Evolutionary conservation across 2,113 vertebrate genomes (phyloP), one percentile per base, ranked within the genome.

Genomic region (Corythornis vintsioides): DNA sequence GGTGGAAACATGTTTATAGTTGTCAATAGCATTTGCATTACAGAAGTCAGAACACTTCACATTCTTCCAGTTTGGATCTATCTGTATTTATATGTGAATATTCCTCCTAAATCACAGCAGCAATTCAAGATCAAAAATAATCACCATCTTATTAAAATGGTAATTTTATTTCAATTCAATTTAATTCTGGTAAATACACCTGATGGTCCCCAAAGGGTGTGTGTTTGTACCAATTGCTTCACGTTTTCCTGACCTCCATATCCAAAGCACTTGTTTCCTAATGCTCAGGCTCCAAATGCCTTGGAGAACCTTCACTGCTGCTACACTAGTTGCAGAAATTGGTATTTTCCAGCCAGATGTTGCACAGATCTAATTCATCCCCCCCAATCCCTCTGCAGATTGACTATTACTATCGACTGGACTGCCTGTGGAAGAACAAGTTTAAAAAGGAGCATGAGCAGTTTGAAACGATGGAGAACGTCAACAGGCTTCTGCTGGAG

Each of bases 381-480:
- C 35, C 25, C 52, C 38, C 35, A 29, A 12, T 74, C 40, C 26
- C 21, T 86, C 93, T 76, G 67, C 92, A 99, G 99, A 99, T 99
- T 8, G 99, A 99, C 95, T 98, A 98, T 76, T 98, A 98, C 96
- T 99, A 98, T 94, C 98, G 99, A 43, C 94, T 99, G 93, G 99
- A 99, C 88, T 99, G 98, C 92, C 94, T 99, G 72, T 98, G 99
- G 95, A 99, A 99, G 97, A 99, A 98, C 83, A 99, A 99, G 96
- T 99, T 99, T 96, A 98, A 97, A 95, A 99, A 98, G 26, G 99
- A 99, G 56, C 98, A 98, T 4, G 99, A 99, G 16, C 99, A 99
- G 88, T 99, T 99, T 55, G 99, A 99, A 96, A 99, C 99, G 4
- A 98, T 99, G 97, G 99, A 99, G 97, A 99, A 99, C 3, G 98